Conservation (phyloP, 2,113 vertebrate species). For the Okapia johnstoni region DNA sequence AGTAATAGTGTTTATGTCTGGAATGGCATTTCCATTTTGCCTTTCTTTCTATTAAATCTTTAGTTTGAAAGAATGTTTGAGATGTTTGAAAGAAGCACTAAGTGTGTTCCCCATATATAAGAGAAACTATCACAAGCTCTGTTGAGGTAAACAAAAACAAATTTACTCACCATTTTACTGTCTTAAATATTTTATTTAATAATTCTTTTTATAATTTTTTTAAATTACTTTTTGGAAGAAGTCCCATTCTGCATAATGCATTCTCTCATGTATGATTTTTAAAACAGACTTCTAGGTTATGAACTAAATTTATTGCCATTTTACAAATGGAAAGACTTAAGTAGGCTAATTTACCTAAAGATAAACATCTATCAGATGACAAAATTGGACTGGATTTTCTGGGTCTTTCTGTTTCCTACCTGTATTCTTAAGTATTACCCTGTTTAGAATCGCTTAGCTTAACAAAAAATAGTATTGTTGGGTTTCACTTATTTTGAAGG, state of each 20-base stretch:
- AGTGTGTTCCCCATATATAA: not conserved
- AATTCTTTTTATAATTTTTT: not conserved
- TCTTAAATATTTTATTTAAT: not conserved
- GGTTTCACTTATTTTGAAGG: not conserved
- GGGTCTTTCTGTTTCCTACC: not conserved
- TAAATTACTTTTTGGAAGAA: not conserved
- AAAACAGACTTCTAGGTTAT: not conserved
- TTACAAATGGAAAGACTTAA: not conserved
- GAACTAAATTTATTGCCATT: not conserved
- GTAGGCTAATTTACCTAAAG: not conserved
- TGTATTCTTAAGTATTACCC: not conserved
- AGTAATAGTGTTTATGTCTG: not conserved
- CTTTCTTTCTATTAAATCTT: not conserved
- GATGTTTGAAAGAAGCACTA: not conserved
- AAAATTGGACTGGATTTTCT: not conserved
- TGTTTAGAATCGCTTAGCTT: not conserved
- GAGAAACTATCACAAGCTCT: not conserved
- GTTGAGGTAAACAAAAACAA: not conserved
- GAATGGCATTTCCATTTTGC: not conserved
- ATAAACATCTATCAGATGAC: not conserved
- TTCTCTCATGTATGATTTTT: not conserved
- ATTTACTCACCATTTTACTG: not conserved
- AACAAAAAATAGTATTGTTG: not conserved
- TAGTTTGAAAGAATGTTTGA: not conserved
- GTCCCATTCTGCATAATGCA: not conserved